Evolutionary conservation across 23 tunicate species (phyloP), one percentile per base, ranked within the genome.

Genomic region (Pegea sp.): DNA sequence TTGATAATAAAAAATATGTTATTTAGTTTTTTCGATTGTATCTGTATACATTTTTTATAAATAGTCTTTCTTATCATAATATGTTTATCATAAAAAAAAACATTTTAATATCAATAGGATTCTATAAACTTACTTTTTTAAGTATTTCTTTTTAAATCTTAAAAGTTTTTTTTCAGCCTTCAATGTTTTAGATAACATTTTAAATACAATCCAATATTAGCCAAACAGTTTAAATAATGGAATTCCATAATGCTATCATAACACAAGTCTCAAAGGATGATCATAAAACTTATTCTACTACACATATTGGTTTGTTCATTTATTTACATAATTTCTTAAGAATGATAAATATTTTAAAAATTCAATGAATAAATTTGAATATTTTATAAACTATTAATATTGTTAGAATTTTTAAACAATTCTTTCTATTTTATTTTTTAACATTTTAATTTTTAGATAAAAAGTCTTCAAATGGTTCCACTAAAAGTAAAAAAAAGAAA

Each of bases 221-320:
- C n/a, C n/a, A 38, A 38, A 38, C 13, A 11, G 16, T 16, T 8
- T 8, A 11, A 38, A 38, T 11, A 38, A 38, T 38, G 46, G 46
- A 38, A 16, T 8, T 38, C 16, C 46, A 38, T 8, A 16, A 16
- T 38, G 16, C 46, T 8, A 8, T 38, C 16, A 38, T 38, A 8
- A 11, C 46, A 38, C 46, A 38, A 16, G 46, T 16, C 11, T 8
- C 46, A 8, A 16, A 38, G 46, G 13, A 11, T 38, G 11, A 38
- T 38, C 46, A 38, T 38, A 38, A 38, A 38, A 38, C 46, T 38
- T 38, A 38, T 38, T 38, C 46, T 8, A 38, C 46, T 38, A 38
- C 46, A 11, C 11, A 16, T 38, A 38, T 38, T 38, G 46, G 46
- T 38, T 8, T 11, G 46, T 16, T 38, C 11, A 11, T 38, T 38